Conservation (phyloP, 1,140 invertebrate genomes). For the Cydia amplana region DNA sequence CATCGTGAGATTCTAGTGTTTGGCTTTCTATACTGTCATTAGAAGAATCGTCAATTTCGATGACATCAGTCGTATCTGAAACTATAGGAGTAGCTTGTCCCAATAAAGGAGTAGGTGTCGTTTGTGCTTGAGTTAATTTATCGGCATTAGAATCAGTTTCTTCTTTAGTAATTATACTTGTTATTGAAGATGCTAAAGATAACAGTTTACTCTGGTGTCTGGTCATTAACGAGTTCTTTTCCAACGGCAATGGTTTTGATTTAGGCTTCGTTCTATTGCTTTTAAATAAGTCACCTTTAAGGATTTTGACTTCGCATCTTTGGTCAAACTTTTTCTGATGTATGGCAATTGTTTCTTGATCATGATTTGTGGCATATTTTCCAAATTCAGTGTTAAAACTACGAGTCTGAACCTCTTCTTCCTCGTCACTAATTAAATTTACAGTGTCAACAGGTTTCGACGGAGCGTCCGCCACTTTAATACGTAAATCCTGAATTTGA, state of each 20-base stretch:
- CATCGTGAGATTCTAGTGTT: neutral
- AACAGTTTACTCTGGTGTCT: constrained; percentile 20
- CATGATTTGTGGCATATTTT: constrained; percentile 44
- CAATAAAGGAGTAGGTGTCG: neutral
- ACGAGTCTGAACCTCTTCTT: constrained; percentile 46
- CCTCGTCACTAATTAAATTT: constrained; percentile 68
- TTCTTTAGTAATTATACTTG: neutral
- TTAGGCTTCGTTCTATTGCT: constrained; percentile 33
- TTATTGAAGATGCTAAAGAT: neutral
- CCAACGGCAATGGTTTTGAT: neutral
- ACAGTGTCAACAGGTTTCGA: constrained; percentile 53
- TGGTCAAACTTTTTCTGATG: constrained; percentile 58
- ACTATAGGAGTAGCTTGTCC: neutral
- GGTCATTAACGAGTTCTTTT: neutral
- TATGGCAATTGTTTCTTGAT: constrained; percentile 43
- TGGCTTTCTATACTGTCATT: constrained; percentile 35
- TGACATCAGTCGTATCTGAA: constrained; percentile 36
- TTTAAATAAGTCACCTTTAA: constrained; percentile 34
- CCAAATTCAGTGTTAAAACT: constrained; percentile 60
- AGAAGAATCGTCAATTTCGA: constrained; percentile 52
- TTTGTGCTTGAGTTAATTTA: neutral
- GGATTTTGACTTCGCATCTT: constrained; percentile 50
- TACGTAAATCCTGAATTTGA: constrained; percentile 33
- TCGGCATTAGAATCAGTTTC: neutral
- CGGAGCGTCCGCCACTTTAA: neutral